phyloP scores from a whole-genome alignment of 2,797 vertebrate species.

The Novumbra hubbsi region DNA sequence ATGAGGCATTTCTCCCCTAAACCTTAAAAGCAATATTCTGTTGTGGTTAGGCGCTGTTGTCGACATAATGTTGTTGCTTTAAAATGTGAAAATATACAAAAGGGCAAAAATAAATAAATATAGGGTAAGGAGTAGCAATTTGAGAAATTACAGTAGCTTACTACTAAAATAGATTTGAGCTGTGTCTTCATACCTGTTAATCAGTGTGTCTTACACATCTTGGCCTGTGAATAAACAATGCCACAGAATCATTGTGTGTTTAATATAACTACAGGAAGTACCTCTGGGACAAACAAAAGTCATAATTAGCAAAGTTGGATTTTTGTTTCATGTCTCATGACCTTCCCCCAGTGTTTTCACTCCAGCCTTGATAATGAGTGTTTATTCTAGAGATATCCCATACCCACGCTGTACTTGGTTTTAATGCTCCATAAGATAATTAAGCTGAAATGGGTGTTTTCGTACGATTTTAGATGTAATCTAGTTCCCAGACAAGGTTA shows the following conservation, averaged over 20 bases:
- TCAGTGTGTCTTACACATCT: background rate
- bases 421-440: constrained; percentile 70
- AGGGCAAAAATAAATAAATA: no score
- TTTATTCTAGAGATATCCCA: constrained; percentile 43
- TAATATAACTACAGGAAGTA: constrained; percentile 42
- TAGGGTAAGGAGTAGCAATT: no score
- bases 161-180: no score
- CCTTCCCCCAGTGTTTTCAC: constrained; percentile 50
- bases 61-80: no score
- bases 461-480: constrained; percentile 53
- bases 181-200: no score
- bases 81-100: no score
- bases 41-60: no score
- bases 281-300: constrained; percentile 52
- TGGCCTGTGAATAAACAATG: background rate
- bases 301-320: constrained; percentile 67
- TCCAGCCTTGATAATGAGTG: constrained; percentile 63
- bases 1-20: no score
- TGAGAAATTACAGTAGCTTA: no score
- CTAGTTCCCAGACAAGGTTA: constrained; percentile 1
- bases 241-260: constrained; percentile 45
- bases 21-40: no score
- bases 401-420: constrained; percentile 55
- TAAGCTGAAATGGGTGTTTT: constrained; percentile 67
- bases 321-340: constrained; percentile 48